phyloP scores from a whole-genome alignment of 2,797 vertebrate species.

The Fistularia tabacaria region DNA sequence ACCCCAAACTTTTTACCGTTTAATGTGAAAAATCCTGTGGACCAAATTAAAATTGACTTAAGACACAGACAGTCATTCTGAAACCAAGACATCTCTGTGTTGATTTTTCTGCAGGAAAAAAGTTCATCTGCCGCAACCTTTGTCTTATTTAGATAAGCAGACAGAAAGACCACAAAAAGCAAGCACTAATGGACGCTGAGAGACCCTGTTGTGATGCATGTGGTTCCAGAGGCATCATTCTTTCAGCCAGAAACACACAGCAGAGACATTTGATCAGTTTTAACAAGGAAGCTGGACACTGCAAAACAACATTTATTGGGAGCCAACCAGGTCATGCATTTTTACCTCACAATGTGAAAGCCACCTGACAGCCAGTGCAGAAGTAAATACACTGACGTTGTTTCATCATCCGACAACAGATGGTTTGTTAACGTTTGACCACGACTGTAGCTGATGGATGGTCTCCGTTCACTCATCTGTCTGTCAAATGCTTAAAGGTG shows the following conservation, averaged over 20 bases:
- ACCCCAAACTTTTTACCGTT: too few relatives aligned
- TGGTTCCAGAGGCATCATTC: background rate
- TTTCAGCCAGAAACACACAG: slow-evolving; percentile 5
- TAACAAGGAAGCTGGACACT: slow-evolving; percentile 33
- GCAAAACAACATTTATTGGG: slow-evolving; percentile 26
- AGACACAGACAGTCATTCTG: too few relatives aligned
- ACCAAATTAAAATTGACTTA: too few relatives aligned
- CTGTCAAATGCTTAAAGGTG: slow-evolving; percentile 10
- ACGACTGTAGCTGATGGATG: slow-evolving; percentile 22
- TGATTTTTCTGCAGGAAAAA: too few relatives aligned
- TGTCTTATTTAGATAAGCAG: too few relatives aligned
- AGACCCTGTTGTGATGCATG: slow-evolving; percentile 1
- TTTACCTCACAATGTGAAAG: slow-evolving; percentile 35
- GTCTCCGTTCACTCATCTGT: slow-evolving; percentile 9
- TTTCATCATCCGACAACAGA: slow-evolving; percentile 1
- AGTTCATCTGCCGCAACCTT: too few relatives aligned
- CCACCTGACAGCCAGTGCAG: slow-evolving; percentile 29
- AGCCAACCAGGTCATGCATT: slow-evolving; percentile 17
- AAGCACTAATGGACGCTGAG: slow-evolving; percentile 1
- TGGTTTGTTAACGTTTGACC: slow-evolving; percentile 55
- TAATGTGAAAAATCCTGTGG: too few relatives aligned
- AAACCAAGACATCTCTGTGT: too few relatives aligned
- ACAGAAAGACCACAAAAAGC: too few relatives aligned
- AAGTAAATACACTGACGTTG: slow-evolving; percentile 35
- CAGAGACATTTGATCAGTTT: slow-evolving; percentile 10